phyloP scores from a whole-genome alignment of 2,113 vertebrate genomes.

The human (Homo sapiens) region GRCh38 chr12:9167001-9167500 shows the following conservation, averaged over 20 bases:
- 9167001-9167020: background rate
- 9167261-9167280: background rate
- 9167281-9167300: background rate
- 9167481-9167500: too few species aligned
- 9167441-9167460: too few species aligned
- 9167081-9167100: background rate
- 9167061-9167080: background rate
- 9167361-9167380: background rate
- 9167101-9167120: background rate
- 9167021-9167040: background rate
- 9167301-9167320: background rate
- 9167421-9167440: too few species aligned
- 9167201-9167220: background rate
- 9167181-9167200: background rate
- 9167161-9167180: background rate
- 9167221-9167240: background rate
- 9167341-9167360: background rate
- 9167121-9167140: background rate
- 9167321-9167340: background rate
- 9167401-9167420: too few species aligned
- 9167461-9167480: too few species aligned
- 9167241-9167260: background rate
- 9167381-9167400: too few species aligned
- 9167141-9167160: background rate
- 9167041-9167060: background rate